A percentile compares a stretch with the other conserved stretches of the same genome.
Evolutionary conservation across 2,888 invertebrate species (phyloP).

Genomic region (Ichneumoninae sp.): DNA sequence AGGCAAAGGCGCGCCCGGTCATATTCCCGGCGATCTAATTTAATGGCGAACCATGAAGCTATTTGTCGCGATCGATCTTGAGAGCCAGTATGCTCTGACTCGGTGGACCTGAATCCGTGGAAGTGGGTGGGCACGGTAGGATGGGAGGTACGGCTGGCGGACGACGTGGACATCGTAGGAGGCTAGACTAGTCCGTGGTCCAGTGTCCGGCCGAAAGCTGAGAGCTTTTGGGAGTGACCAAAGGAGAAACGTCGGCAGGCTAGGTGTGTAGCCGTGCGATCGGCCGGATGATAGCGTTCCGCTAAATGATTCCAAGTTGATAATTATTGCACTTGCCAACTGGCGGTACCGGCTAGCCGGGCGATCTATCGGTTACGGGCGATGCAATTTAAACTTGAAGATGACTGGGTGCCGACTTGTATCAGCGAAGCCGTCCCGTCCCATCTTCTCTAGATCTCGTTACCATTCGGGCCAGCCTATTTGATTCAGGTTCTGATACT

Average conservation of each 20-base stretch:
- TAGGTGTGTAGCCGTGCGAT: conserved; percentile 41
- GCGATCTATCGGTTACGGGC: conserved; percentile 70
- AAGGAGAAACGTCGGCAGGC: conserved; percentile 31
- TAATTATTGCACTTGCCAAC: conserved; percentile 78
- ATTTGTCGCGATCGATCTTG: conserved; percentile 73
- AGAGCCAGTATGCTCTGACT: conserved; percentile 29
- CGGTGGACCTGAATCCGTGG: background rate
- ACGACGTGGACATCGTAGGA: conserved; percentile 2
- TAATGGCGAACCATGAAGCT: conserved; percentile 42
- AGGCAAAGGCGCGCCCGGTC: conserved; percentile 32
- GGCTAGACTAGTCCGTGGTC: conserved; percentile 7
- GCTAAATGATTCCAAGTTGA: conserved; percentile 71
- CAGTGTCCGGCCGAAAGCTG: conserved; percentile 13
- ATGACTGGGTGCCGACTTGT: conserved; percentile 30
- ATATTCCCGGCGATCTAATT: conserved; percentile 56
- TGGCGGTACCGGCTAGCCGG: conserved; percentile 49
- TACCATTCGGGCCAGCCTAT: conserved; percentile 3
- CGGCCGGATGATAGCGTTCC: conserved; percentile 22
- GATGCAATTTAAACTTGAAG: conserved; percentile 76
- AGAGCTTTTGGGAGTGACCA: conserved; percentile 34
- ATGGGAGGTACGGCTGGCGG: background rate
- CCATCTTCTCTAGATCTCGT: background rate
- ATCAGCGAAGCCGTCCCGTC: conserved; percentile 49
- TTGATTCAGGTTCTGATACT: conserved; percentile 40
- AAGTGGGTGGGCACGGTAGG: background rate